Evolutionary conservation across 2,888 invertebrate genomes (phyloP).

Genomic region (Antitype chi): DNA sequence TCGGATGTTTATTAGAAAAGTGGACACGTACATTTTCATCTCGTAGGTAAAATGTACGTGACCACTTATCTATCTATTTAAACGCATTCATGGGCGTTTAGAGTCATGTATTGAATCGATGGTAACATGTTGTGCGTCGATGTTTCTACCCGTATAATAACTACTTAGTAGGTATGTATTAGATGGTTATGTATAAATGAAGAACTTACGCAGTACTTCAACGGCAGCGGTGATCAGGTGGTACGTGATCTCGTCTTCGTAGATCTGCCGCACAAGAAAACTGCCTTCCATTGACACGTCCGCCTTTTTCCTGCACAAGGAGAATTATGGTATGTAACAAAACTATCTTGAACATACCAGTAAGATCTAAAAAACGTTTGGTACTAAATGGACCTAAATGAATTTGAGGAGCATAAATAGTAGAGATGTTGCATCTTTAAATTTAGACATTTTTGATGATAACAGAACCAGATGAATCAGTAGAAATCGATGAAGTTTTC

Average conservation of each 20-base stretch:
- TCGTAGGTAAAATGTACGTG: too few species aligned
- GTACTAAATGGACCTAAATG: too few species aligned
- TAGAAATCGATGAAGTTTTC: background rate
- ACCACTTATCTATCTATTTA: too few species aligned
- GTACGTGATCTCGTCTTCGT: conserved; percentile 98
- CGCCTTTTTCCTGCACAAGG: conserved; percentile 94
- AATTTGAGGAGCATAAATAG: background rate
- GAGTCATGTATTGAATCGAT: too few species aligned
- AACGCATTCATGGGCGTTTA: too few species aligned
- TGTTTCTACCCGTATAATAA: too few species aligned
- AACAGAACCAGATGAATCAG: background rate
- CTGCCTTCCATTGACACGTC: conserved; percentile 98
- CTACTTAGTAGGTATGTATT: too few species aligned
- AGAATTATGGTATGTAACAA: background rate
- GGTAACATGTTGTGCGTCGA: too few species aligned
- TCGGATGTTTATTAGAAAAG: too few species aligned
- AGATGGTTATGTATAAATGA: background rate
- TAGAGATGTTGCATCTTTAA: background rate
- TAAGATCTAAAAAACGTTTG: background rate
- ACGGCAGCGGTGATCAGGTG: conserved; percentile 98
- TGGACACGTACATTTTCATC: too few species aligned
- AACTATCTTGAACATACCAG: background rate
- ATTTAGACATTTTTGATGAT: background rate
- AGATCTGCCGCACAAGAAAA: conserved; percentile 98
- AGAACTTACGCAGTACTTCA: conserved; percentile 95